Conservation (phyloP, 2,888 invertebrate species). For the Thera obeliscata region DNA sequence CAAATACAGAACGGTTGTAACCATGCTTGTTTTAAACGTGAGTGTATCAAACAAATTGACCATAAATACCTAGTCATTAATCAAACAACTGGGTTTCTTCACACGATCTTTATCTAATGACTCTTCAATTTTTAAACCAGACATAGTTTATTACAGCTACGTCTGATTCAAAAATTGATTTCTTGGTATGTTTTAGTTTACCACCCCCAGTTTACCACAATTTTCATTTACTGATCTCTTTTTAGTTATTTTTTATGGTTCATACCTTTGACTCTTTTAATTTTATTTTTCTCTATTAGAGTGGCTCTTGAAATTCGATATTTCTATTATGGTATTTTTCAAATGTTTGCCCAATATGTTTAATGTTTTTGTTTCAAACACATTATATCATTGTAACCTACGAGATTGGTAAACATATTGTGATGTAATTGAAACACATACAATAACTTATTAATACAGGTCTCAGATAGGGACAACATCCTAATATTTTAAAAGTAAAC, state of each 20-base stretch:
- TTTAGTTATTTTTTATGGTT: too few species aligned
- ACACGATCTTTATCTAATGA: slow-evolving; percentile 11
- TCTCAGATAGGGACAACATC: slow-evolving; percentile 6
- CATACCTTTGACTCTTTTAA: too few species aligned
- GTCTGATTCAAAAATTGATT: neutral
- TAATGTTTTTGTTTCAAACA: too few species aligned
- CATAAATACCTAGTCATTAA: slow-evolving; percentile 1
- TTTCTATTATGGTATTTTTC: too few species aligned
- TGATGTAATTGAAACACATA: neutral
- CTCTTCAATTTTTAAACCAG: neutral
- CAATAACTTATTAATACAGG: neutral
- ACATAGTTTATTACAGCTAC: neutral
- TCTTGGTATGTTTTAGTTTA: neutral
- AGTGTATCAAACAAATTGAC: slow-evolving; percentile 20
- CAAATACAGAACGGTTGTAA: slow-evolving; percentile 38
- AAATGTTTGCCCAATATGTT: too few species aligned
- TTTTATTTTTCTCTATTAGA: too few species aligned
- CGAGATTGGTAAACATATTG: neutral
- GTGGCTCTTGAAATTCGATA: too few species aligned
- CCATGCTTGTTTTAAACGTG: slow-evolving; percentile 30
- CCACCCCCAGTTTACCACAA: too few species aligned
- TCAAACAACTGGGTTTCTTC: slow-evolving; percentile 21
- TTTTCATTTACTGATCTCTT: too few species aligned
- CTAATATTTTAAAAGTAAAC: slow-evolving; percentile 39
- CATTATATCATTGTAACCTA: neutral